Evolutionary conservation across 2,888 invertebrate genomes (phyloP), one percentile per base, ranked within the genome.

Genomic region (Ectemnius continuus): DNA sequence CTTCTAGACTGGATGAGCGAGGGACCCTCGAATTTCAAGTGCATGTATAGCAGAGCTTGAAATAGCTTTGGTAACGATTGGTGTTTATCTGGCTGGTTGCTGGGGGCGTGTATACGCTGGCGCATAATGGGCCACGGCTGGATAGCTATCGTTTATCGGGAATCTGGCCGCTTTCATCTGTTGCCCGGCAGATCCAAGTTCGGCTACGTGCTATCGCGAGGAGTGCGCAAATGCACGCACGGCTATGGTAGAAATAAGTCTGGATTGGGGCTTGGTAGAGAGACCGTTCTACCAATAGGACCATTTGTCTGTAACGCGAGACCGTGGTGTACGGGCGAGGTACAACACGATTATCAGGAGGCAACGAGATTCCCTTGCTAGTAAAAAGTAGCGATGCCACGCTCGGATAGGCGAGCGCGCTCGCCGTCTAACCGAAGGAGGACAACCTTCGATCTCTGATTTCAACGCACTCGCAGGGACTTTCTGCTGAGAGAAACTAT

Each of bases 11-110:
- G 2, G 36, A 60, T 56, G 62, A 61, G 70, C 46, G 58, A 36
- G 45, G 20, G 20, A 3, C 26, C 59, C 65, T 70, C 69, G 64
- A 72, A 70, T 60, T 71, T 78, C 78, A 65, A 74, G 74, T 20
- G 70, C 36, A 36, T 11, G 36, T 36, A 8, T 59, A 28, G 48
- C 36, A 16, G 16, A n/a, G 69, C 78, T 67, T 58, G 48, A 71
- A 78, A 78, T 76, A 73, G 68, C 78, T 66, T 18, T 11, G 8
- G n/a, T 47, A 45, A 45, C 26, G 76, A 78, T 78, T 66, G 61
- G 47, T 36, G 23, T 65, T 72, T 79, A 79, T 79, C 78, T 66
- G 67, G 16, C 64, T 36, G 67, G 26, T 60, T 66, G 20, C 57
- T 47, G 73, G 77, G 74, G 78, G 79, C 75, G 79, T 73, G 71